A percentile compares a stretch with the other conserved stretches of the same genome.
These are phyloP conservation scores for Cosmia pyralina DNA, from an alignment of 2,888 invertebrate genomes.

Conservation along the genomic window DNA sequence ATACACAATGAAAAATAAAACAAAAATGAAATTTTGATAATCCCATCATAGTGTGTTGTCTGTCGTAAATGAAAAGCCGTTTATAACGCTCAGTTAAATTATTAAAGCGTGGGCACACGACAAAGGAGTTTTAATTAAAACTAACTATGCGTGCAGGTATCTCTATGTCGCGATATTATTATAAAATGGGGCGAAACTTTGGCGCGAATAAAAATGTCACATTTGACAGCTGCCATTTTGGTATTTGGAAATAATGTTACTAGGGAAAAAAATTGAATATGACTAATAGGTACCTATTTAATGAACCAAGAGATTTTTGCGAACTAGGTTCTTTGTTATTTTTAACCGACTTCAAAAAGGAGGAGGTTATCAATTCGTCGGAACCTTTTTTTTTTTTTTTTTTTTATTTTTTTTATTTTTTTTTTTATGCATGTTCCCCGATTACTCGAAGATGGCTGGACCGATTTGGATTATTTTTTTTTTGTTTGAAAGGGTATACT, in stretches of 20 bases:
- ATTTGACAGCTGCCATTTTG: slow-evolving; percentile 53
- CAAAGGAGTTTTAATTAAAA: slow-evolving; percentile 64
- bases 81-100: slow-evolving; percentile 48
- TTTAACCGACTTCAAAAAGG: no score
- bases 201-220: slow-evolving; percentile 46
- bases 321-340: not conserved
- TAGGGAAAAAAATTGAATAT: not conserved
- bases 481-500: no score
- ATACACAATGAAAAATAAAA: slow-evolving; percentile 6
- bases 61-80: slow-evolving; percentile 49
- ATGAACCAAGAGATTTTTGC: not conserved
- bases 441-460: no score
- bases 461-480: no score
- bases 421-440: no score
- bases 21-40: slow-evolving; percentile 28
- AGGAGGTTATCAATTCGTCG: no score
- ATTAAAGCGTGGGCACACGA: slow-evolving; percentile 53
- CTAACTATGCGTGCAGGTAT: slow-evolving; percentile 59
- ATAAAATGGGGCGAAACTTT: slow-evolving; percentile 38
- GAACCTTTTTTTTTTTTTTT: no score
- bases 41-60: slow-evolving; percentile 21
- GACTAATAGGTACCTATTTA: not conserved
- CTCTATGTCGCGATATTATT: slow-evolving; percentile 41
- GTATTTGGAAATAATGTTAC: slow-evolving; percentile 17
- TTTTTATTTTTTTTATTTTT: no score